Base-by-base conservation (phyloP, 2,888 invertebrate genomes). In the Lithophane semibrunnea region DNA sequence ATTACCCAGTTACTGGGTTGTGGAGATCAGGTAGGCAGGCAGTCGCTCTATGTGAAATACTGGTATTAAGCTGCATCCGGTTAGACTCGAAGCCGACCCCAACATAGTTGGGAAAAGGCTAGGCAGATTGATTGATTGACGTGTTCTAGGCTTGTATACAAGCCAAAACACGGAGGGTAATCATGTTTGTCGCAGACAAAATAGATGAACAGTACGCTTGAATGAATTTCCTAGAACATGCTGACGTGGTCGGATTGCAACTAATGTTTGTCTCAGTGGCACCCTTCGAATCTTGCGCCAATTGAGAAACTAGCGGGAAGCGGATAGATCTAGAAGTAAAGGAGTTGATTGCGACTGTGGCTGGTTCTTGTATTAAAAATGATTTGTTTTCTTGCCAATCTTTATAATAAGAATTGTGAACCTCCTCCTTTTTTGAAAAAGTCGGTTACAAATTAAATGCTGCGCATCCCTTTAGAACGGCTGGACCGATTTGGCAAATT, bases 141-240 rank as follows among this genome's bases (percentile, higher is more conserved):
- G 37, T 37, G 37, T 37, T 37, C 37, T 37, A 37, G 37, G 37
- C 37, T 37, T 37, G 37, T 37, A 37, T 37, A 70, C 54, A 67
- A 64, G 70, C 61, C 58, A 75, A 81, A 76, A 68, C 60, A 58
- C 13, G 44, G n/a, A 42, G 44, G 70, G 44, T 65, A 67, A 61
- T 78, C 66, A 77, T 52, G 71, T 52, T 70, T 54, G 61, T 58
- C 56, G 73, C 63, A 49, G 58, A 52, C 21, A 74, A 68, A 82
- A 80, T 86, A 74, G 58, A 52, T 52, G 73, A 75, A 86, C 60
- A 73, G 66, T 68, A 66, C 73, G 60, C 71, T 73, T 78, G 67
- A 83, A 86, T 77, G 73, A 18, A 44, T 66, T 86, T 82, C 82
- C 47, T 70, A 79, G 86, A 86, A 82, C 42, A 24, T 7, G 1